Evolutionary conservation across 2,888 invertebrate genomes (phyloP), one percentile per base, ranked within the genome.

Genomic region (Metalampra italica): DNA sequence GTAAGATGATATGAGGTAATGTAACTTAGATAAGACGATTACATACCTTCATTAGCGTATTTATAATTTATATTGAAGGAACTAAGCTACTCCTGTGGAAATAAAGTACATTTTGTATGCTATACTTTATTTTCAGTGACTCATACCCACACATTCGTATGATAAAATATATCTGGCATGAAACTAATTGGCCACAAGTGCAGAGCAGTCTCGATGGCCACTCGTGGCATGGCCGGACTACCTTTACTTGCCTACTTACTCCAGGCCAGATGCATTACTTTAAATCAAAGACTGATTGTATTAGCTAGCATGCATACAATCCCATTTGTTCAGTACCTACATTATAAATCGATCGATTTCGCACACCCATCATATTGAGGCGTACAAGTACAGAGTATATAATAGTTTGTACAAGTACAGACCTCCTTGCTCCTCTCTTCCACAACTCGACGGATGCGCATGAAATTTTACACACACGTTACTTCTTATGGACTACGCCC

Each of bases 121-220:
- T 32, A 32, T 32, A 32, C 32, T 8, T 32, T 32, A 32, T 9
- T 32, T 32, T 9, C 8, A 32, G 32, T 32, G 11, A 32, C 22
- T 32, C 8, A 32, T 32, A 32, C 32, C 32, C 32, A 32, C 30
- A 8, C 11, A 32, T 32, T 11, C 9, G 32, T 32, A 55, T 39
- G 46, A 47, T 56, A 42, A 49, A 51, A 51, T 55, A 52, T 52
- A 44, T 44, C 37, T 55, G 63, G 62, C 60, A 70, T 71, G 68
- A 68, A 71, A 73, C 75, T 82, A 84, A 86, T 84, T 80, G 75
- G 66, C 15, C 14, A 29, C 80, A 76, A 82, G 78, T 78, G 82
- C 77, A 78, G n/a, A n/a, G 81, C 66, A 71, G 70, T 74, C 72
- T 78, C 68, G 67, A 77, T 71, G 64, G 60, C 66, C 68, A 61